Conservation (phyloP, 1,140 invertebrate species). For the Brachionus rotundiformis region DNA sequence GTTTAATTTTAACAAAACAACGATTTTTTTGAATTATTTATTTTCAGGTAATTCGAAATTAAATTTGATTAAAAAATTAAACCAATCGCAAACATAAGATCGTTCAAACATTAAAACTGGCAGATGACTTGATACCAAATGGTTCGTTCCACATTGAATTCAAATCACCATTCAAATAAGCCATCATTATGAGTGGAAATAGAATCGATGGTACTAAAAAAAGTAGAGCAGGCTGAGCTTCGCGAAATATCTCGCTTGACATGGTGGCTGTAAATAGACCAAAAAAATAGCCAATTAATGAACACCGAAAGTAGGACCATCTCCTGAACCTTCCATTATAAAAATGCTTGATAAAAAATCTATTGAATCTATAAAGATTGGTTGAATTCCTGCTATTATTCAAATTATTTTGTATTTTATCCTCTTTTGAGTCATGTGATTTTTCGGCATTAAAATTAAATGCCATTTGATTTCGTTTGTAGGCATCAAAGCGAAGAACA, state of each 20-base stretch:
- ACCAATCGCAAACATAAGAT: not conserved
- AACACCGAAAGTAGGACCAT: conserved; percentile 88
- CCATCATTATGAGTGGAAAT: conserved; percentile 90
- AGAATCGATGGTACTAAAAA: conserved; percentile 96
- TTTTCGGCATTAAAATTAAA: conserved; percentile 66
- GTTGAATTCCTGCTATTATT: not conserved
- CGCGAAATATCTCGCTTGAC: conserved; percentile 94
- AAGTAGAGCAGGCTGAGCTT: conserved; percentile 90
- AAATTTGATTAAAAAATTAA: not conserved
- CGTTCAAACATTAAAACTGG: conserved; percentile 9
- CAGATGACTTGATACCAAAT: conserved; percentile 65
- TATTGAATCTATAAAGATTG: not conserved
- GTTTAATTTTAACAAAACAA: not conserved
- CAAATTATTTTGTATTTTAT: not conserved
- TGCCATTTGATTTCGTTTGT: conserved; percentile 68
- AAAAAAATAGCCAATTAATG: conserved; percentile 93
- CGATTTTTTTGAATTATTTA: not conserved
- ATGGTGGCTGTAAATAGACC: conserved; percentile 92
- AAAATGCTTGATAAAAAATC: not conserved
- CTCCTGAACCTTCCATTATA: conserved; percentile 41
- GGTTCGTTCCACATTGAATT: conserved; percentile 96
- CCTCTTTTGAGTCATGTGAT: conserved; percentile 65
- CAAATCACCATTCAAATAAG: conserved; percentile 87
- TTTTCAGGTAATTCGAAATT: not conserved
- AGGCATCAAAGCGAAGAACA: conserved; percentile 88